Evolutionary conservation across 2,888 invertebrate species (phyloP).

Genomic region (Eupithecia exiguata): DNA sequence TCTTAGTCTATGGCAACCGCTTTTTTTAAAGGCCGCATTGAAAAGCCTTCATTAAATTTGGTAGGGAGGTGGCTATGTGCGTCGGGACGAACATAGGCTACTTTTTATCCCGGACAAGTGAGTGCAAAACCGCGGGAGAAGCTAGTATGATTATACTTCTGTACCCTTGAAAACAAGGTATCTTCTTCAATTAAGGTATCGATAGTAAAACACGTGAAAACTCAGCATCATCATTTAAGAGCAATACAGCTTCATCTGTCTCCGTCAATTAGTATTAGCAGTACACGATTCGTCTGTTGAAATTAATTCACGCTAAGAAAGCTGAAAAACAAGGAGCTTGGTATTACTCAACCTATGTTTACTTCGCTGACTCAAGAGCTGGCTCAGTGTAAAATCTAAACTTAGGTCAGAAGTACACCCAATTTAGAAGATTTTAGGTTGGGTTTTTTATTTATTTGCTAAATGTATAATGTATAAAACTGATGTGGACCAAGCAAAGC

Average conservation of each 20-base stretch:
- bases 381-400: conserved; percentile 45
- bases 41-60: too few species aligned
- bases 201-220: conserved; percentile 10
- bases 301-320: conserved; percentile 64
- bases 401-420: conserved; percentile 47
- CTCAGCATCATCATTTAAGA: conserved; percentile 42
- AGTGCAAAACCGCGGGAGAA: too few species aligned
- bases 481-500: too few species aligned
- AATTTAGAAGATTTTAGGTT: conserved; percentile 7
- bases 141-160: neutral
- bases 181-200: neutral
- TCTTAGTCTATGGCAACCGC: too few species aligned
- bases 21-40: too few species aligned
- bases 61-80: too few species aligned
- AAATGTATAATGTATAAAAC: too few species aligned
- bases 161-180: neutral
- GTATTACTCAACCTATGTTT: conserved; percentile 66
- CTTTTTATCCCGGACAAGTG: too few species aligned
- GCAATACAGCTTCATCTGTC: conserved; percentile 61
- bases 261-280: conserved; percentile 71
- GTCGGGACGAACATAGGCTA: too few species aligned
- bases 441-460: too few species aligned
- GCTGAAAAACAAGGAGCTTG: conserved; percentile 57
- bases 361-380: conserved; percentile 61
- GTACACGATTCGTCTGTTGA: conserved; percentile 59